Conservation (phyloP, 2,797 vertebrate species). For the Anniella stebbinsi region DNA sequence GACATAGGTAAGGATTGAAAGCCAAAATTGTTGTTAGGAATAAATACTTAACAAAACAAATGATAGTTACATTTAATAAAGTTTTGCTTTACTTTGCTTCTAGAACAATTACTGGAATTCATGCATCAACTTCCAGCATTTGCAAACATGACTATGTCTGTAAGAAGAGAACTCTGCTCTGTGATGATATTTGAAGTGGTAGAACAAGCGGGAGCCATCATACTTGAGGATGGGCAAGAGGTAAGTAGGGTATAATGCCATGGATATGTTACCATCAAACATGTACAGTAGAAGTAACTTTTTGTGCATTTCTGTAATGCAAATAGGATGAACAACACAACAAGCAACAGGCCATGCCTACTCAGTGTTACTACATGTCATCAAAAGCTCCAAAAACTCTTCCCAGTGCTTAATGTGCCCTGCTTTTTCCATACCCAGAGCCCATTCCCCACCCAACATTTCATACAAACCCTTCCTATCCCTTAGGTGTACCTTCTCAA, state of each 20-base stretch:
- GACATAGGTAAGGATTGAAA: not conserved
- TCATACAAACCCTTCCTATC: not conserved
- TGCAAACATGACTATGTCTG: constrained; percentile 92
- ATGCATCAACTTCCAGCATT: constrained; percentile 91
- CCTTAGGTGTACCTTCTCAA: not conserved
- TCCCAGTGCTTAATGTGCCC: not conserved
- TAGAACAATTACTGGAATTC: constrained; percentile 89
- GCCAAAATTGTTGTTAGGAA: not conserved
- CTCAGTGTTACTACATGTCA: not conserved
- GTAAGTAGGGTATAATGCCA: constrained; percentile 64
- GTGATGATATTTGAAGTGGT: constrained; percentile 91
- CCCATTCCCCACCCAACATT: not conserved
- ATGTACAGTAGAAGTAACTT: not conserved
- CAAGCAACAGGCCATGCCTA: not conserved
- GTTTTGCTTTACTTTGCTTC: not conserved
- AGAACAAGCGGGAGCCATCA: constrained; percentile 85
- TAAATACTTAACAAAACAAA: not conserved
- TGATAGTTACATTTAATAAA: not conserved
- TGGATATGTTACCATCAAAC: not conserved
- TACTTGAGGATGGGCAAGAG: constrained; percentile 85
- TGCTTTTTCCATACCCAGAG: not conserved
- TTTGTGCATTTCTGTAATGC: not conserved
- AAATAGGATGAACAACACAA: not conserved
- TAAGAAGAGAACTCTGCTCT: constrained; percentile 87
- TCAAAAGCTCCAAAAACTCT: not conserved